Conservation (phyloP, 2,797 vertebrate species). For the Lycodopsis pacificus region DNA sequence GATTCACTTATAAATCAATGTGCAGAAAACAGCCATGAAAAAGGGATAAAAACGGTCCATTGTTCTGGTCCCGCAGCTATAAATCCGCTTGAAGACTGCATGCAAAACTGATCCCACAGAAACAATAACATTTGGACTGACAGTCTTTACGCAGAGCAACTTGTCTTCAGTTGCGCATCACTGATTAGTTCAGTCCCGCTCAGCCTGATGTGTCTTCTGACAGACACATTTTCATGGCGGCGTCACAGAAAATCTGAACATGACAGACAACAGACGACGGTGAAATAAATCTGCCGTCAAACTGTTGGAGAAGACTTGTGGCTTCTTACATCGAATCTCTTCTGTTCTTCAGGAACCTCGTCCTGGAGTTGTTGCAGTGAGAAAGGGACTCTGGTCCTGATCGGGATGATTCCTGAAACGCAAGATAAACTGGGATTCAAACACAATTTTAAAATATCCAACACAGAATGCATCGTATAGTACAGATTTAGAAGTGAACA, state of each 20-base stretch:
- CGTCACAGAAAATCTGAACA: background rate
- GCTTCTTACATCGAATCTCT: slow-evolving; percentile 46
- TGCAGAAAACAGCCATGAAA: background rate
- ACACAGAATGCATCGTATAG: background rate
- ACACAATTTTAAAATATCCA: background rate
- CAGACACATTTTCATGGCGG: background rate
- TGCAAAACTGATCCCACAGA: background rate
- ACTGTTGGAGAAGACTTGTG: background rate
- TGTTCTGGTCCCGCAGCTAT: background rate
- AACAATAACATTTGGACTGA: background rate
- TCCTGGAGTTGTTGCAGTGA: background rate
- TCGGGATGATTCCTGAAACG: slow-evolving; percentile 31
- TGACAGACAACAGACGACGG: background rate
- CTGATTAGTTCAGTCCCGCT: slow-evolving; percentile 1
- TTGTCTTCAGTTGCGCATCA: background rate
- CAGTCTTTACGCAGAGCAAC: background rate
- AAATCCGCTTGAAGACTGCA: background rate
- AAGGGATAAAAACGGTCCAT: background rate
- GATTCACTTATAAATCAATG: background rate
- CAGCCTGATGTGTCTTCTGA: background rate
- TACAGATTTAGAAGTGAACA: slow-evolving; percentile 8
- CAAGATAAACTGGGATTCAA: slow-evolving; percentile 36
- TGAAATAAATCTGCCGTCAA: background rate
- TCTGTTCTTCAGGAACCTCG: slow-evolving; percentile 14
- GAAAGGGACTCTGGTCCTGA: background rate